A percentile compares a stretch with the other conserved stretches of the same genome.
These are phyloP conservation scores for Propithecus deckenii DNA, from an alignment of 2,797 vertebrate species.

Conservation along the genomic window DNA sequence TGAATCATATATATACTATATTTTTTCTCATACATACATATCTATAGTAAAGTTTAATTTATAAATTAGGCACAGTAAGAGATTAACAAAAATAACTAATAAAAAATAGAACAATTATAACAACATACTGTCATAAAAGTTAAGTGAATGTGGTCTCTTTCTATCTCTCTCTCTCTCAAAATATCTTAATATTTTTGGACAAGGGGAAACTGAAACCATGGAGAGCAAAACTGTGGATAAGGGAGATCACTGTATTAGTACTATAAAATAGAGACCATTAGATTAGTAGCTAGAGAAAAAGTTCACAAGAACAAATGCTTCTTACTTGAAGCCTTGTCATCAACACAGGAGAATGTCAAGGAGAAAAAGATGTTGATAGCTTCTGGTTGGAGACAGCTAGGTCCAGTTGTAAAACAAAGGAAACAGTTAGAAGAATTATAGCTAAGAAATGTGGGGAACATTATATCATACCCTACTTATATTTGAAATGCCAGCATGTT, in stretches of 20 bases:
- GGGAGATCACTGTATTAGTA: background rate
- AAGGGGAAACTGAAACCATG: background rate
- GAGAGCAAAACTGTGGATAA: background rate
- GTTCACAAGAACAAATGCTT: background rate
- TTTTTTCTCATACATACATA: background rate
- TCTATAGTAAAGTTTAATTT: background rate
- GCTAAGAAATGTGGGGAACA: background rate
- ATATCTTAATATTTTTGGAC: background rate
- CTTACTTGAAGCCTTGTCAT: background rate
- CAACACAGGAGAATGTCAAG: background rate
- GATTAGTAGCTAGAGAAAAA: background rate
- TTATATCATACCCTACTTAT: background rate
- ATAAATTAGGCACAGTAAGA: background rate
- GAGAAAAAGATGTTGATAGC: background rate
- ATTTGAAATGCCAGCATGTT: background rate
- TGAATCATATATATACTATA: background rate
- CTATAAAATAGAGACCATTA: slow-evolving; percentile 10
- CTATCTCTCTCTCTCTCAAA: background rate
- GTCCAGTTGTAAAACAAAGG: background rate
- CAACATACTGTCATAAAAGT: background rate
- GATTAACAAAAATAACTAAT: background rate
- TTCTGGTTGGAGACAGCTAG: background rate
- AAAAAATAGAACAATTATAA: background rate
- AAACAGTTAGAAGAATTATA: background rate
- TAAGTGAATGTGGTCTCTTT: background rate